Conservation (phyloP, 2,888 invertebrate species). For the Julus scandinavius region DNA sequence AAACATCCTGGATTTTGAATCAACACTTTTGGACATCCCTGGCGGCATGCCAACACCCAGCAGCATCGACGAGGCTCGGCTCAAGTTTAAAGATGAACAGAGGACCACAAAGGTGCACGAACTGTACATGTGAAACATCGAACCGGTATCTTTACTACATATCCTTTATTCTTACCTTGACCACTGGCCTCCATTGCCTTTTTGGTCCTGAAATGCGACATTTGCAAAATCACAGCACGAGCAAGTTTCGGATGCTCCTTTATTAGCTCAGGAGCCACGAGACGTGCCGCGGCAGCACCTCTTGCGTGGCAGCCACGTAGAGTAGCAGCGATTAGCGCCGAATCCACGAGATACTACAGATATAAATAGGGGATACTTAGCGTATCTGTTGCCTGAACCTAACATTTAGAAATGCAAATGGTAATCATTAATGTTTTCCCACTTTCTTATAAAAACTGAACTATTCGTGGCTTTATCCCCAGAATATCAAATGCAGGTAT, state of each 20-base stretch:
- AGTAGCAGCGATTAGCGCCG: background rate
- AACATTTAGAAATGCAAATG: too few relatives aligned
- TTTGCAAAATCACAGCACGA: background rate
- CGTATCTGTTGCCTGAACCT: too few relatives aligned
- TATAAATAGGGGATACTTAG: background rate
- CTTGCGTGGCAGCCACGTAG: background rate
- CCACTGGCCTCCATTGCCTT: background rate
- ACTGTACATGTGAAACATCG: conserved; percentile 59
- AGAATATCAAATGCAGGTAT: too few relatives aligned
- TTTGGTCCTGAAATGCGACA: background rate
- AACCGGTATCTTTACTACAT: background rate
- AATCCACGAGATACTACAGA: background rate
- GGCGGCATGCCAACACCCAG: conserved; percentile 80
- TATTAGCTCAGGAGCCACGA: background rate
- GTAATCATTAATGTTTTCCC: too few relatives aligned
- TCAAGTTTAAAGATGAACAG: conserved; percentile 72
- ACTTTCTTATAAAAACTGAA: too few relatives aligned
- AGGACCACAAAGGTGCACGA: conserved; percentile 60
- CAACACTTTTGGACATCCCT: conserved; percentile 76
- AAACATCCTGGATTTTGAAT: conserved; percentile 80
- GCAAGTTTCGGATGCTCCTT: background rate
- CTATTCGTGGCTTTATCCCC: too few relatives aligned
- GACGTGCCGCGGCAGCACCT: background rate
- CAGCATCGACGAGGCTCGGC: conserved; percentile 75
- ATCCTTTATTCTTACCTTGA: background rate